Evolutionary conservation across 2,797 vertebrate species (phyloP), one percentile per base, ranked within the genome.

Genomic region (Rallus crepitans): DNA sequence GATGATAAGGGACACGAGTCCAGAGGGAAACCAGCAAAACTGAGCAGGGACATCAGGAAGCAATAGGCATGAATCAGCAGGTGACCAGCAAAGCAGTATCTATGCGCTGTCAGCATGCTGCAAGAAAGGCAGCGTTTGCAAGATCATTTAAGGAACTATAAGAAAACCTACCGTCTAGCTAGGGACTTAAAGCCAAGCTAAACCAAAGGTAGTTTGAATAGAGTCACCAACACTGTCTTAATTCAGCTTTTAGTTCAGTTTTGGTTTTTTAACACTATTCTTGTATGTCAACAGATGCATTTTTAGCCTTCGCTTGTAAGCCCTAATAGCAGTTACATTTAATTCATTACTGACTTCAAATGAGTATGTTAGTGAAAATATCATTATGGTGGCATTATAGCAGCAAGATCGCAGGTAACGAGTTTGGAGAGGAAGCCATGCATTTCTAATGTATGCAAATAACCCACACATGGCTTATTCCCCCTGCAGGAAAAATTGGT

Each of bases 31-130:
- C 5, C 27, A 80, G 81, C 4, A 66, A 59, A 40, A 73, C 28
- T 0, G 11, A 66, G 39, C 3, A 73, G 55, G 33, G 78, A 25
- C 0, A 1, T 64, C 78, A 92, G 90, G 64, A 89, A 68, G 71
- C 19, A 53, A 57, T 35, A 61, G 2, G 6, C 1, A 35, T 83
- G 75, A 65, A 55, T 69, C 91, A 89, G 90, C 63, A 89, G 66
- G 30, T 27, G 63, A 47, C 59, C 65, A 53, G 64, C 55, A 79
- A 69, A 72, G 64, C 53, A 61, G 3, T 27, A 56, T 27, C 53
- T 19, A 8, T 0, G 0, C 16, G 6, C 31, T 33, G 33, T 12
- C 84, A 80, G 48, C 45, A 15, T 2, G 21, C 53, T 57, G 35
- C 71, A 75, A n/a, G 31, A 56, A 37, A 77, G 33, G 31, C 11